phyloP scores from a whole-genome alignment of 1,140 invertebrate genomes.

The Ctenoplectra terminalis region DNA sequence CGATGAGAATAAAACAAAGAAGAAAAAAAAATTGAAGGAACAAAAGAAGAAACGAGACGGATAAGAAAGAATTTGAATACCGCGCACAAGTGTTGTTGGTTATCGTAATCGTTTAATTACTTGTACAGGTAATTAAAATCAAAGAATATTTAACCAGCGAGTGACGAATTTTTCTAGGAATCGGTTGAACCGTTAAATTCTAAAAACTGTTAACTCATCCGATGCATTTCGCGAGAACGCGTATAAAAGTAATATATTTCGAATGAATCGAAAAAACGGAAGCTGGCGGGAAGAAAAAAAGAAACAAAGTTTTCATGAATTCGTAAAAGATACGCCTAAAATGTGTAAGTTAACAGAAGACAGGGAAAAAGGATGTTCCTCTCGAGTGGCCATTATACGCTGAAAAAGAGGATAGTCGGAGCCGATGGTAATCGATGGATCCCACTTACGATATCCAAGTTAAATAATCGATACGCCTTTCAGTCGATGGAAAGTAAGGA shows the following conservation, averaged over 20 bases:
- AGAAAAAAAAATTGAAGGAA: neutral
- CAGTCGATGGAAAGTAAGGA: neutral
- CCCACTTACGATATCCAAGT: slow-evolving; percentile 37
- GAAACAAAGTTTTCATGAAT: neutral
- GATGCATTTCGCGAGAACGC: neutral
- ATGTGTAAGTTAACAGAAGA: neutral
- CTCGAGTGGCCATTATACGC: slow-evolving; percentile 2
- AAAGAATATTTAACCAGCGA: no score
- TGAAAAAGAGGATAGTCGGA: neutral
- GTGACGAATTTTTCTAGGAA: neutral
- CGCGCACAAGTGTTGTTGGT: neutral
- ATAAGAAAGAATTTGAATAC: neutral
- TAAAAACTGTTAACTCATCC: no score
- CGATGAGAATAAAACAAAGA: neutral
- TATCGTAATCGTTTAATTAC: slow-evolving; percentile 8
- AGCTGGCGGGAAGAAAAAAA: neutral
- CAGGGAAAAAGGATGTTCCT: neutral
- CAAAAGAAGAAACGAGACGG: no score
- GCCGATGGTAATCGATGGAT: slow-evolving; percentile 33
- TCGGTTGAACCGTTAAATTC: neutral
- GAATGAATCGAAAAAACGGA: no score
- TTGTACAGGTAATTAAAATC: slow-evolving; percentile 12
- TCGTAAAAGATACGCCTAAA: neutral
- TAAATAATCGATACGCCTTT: slow-evolving; percentile 35
- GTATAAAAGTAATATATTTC: no score